Conservation (phyloP, 2,113 vertebrate species). For the Odocoileus virginianus region DNA sequence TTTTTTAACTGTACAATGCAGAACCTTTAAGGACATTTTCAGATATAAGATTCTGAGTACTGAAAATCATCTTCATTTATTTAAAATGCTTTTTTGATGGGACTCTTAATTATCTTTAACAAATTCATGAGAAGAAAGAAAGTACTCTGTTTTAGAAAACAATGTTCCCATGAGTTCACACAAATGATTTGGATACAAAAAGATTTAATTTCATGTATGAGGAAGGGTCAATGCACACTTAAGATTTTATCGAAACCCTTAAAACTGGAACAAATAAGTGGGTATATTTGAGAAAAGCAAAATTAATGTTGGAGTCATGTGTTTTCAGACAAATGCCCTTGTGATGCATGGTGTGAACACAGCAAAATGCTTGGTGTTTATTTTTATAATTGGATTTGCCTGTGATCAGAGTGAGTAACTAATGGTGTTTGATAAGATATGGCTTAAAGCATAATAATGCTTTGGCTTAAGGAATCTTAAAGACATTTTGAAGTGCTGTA, state of each 20-base stretch:
- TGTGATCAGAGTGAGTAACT: not conserved
- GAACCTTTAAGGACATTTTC: not conserved
- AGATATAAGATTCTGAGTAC: not conserved
- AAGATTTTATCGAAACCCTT: not conserved
- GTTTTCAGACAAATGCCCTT: not conserved
- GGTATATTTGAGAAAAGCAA: not conserved
- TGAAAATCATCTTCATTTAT: not conserved
- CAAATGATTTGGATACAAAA: not conserved
- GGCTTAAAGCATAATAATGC: not conserved
- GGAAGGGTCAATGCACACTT: not conserved
- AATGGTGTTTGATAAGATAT: not conserved
- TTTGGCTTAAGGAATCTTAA: not conserved
- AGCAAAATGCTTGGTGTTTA: not conserved
- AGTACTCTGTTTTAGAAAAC: not conserved
- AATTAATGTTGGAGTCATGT: not conserved
- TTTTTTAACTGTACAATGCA: not conserved
- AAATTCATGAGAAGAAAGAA: not conserved
- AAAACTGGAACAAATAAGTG: not conserved
- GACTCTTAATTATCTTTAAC: not conserved
- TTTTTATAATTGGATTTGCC: constrained; percentile 6
- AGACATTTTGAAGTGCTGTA: not conserved
- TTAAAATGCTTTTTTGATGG: constrained; percentile 2
- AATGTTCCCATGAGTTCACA: not conserved
- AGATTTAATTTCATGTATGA: not conserved
- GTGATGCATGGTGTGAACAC: not conserved